Evolutionary conservation across 2,113 vertebrate species (phyloP), one percentile per base, ranked within the genome.

Genomic region (Tympanuchus pallidicinctus): DNA sequence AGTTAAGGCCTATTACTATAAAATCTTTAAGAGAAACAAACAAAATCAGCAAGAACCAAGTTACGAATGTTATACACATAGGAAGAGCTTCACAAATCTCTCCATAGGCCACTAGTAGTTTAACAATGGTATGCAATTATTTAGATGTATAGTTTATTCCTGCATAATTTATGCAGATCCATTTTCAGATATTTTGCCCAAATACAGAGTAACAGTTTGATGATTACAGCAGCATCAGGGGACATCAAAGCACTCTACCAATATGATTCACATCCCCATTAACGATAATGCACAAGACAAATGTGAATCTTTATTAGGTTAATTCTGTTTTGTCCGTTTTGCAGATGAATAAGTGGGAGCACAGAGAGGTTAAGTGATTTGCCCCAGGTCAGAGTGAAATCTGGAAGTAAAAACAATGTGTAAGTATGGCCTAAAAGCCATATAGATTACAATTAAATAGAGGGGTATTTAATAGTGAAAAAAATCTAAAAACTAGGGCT

Each of bases 191-290:
- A 16, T 93, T 92, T 96, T 95, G 91, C 87, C 85, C 75, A 95
- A 96, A 93, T 77, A 92, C 65, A 74, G 82, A 96, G 96, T 96
- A 95, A 93, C 94, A 89, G 87, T 93, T 94, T 93, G 64, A 92
- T 92, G 87, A 92, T 94, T 95, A 96, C 72, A 67, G 89, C 79
- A 85, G 91, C 93, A 94, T 95, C 92, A 91, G 87, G 92, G 92
- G 82, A 95, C 87, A 94, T 95, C 92, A 96, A 95, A 96, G 94
- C 89, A 88, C 85, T 96, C 56, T 79, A 92, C 88, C 88, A 74
- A 89, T 92, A 95, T 91, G 95, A 95, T 94, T 95, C 95, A 96
- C 91, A 93, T 92, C 72, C 85, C 95, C 94, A 95, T 93, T 95
- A 96, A 95, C 67, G 32, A 86, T 95, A 96, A 96, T 91, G 85